Evolutionary conservation across 2,888 invertebrate species (phyloP).

Genomic region (Nebria brevicollis): DNA sequence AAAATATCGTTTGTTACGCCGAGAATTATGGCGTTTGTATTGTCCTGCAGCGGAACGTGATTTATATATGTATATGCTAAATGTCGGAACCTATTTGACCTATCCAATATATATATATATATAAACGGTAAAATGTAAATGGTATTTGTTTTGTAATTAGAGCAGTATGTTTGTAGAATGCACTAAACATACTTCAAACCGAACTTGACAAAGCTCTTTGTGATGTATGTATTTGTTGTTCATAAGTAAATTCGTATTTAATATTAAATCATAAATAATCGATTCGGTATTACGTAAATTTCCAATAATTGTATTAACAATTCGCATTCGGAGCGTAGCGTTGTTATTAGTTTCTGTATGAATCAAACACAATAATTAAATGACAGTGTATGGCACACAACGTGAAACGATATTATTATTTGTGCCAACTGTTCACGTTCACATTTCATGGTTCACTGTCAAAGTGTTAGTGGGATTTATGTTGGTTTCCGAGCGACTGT

Average conservation of each 20-base stretch:
- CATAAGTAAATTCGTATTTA: neutral
- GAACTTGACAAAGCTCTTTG: neutral
- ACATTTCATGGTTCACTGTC: constrained; percentile 32
- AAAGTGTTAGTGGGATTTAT: constrained; percentile 21
- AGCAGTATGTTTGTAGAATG: too few relatives aligned
- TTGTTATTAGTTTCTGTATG: constrained; percentile 12
- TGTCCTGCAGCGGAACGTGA: constrained; percentile 23
- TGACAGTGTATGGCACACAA: neutral
- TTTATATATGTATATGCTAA: constrained; percentile 24
- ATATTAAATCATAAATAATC: neutral
- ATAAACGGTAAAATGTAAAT: neutral
- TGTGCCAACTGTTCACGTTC: constrained; percentile 13
- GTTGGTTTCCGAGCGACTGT: neutral
- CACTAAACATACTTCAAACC: neutral
- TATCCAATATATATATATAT: constrained; percentile 6
- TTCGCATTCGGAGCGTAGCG: neutral
- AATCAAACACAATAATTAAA: constrained; percentile 27
- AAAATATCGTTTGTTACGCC: constrained; percentile 17
- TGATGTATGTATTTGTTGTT: neutral
- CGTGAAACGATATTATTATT: neutral
- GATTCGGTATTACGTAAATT: neutral
- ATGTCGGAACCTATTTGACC: constrained; percentile 21
- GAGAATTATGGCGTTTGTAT: constrained; percentile 37
- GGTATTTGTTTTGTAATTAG: neutral
- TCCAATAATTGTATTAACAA: neutral